A percentile compares a stretch with the other conserved stretches of the same genome.
These are phyloP conservation scores for Trachymyrmex septentrionalis DNA, from an alignment of 1,140 invertebrate species.

Conservation along the genomic window DNA sequence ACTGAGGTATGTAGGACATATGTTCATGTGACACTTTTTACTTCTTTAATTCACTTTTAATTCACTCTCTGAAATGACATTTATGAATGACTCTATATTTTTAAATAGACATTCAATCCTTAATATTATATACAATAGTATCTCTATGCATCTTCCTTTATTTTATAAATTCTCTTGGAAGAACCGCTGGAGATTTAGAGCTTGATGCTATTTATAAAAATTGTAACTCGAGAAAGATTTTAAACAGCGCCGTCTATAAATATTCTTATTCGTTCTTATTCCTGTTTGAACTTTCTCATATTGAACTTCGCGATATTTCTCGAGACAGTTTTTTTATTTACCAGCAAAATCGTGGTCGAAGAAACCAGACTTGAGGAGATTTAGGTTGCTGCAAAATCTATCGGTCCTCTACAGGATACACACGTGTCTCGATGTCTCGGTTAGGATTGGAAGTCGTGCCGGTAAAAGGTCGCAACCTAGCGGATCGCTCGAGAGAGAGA, in stretches of 20 bases:
- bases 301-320: background rate
- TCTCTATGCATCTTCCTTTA: background rate
- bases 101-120: no score
- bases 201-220: background rate
- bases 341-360: background rate
- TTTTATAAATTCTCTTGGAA: background rate
- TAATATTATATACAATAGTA: no score
- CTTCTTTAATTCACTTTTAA: no score
- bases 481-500: background rate
- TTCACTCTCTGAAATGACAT: no score
- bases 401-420: slow-evolving; percentile 13
- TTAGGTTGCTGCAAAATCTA: background rate
- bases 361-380: background rate
- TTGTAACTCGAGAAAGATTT: background rate
- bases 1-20: no score
- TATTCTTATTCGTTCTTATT: background rate
- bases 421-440: slow-evolving; percentile 28
- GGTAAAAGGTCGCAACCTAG: slow-evolving; percentile 52
- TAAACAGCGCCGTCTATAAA: background rate
- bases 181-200: background rate
- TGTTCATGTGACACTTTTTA: no score
- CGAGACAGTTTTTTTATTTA: background rate
- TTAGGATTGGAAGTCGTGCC: slow-evolving; percentile 66
- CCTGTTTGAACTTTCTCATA: background rate
- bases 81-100: no score